A percentile compares a stretch with the other conserved stretches of the same genome.
These are phyloP conservation scores for Sinhomidia bicolor DNA, from an alignment of 2,888 invertebrate species.

Conservation along the genomic window DNA sequence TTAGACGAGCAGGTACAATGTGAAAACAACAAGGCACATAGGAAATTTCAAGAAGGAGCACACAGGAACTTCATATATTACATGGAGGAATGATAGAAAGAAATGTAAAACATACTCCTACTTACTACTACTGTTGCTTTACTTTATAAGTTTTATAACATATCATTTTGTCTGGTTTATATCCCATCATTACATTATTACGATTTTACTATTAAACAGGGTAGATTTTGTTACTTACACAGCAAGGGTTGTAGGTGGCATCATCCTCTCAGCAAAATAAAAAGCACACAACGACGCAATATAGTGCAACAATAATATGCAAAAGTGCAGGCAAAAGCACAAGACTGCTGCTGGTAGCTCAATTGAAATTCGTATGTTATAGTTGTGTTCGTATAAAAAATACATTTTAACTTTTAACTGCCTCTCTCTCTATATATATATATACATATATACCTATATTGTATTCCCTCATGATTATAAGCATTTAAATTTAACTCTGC, in stretches of 20 bases:
- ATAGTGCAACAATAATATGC: too few relatives aligned
- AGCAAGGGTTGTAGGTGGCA: neutral
- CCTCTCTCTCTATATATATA: too few relatives aligned
- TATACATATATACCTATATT: too few relatives aligned
- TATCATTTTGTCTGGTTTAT: conserved; percentile 32
- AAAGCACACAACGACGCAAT: too few relatives aligned
- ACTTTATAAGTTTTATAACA: too few relatives aligned
- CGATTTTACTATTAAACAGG: neutral
- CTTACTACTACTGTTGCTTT: neutral
- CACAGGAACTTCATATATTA: conserved; percentile 26
- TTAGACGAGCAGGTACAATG: neutral
- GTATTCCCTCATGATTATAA: neutral
- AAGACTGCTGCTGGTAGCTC: too few relatives aligned
- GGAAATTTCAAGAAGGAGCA: conserved; percentile 2
- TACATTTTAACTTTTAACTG: too few relatives aligned
- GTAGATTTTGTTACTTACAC: neutral
- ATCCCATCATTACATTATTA: conserved; percentile 23
- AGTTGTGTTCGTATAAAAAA: too few relatives aligned
- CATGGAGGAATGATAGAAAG: neutral
- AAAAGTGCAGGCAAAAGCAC: too few relatives aligned
- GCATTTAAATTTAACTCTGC: neutral
- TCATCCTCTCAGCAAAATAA: neutral
- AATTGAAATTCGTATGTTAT: too few relatives aligned
- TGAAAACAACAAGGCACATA: neutral
- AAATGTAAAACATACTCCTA: neutral